phyloP scores from a whole-genome alignment of 2,888 invertebrate genomes.

The Tenthredo mesomela region DNA sequence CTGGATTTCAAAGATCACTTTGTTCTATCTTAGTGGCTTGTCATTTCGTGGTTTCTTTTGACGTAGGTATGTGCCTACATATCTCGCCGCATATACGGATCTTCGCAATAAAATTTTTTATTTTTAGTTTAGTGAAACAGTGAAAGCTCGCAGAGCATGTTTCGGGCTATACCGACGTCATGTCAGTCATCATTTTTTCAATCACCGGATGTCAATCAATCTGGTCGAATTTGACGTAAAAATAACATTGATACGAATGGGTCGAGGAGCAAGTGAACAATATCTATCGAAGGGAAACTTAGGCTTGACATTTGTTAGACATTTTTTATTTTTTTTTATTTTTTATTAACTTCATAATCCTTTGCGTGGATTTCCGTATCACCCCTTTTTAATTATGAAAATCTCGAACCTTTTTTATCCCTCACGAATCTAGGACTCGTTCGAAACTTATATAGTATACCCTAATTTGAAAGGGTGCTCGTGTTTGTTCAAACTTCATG shows the following conservation, averaged over 20 bases:
- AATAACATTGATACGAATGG: neutral
- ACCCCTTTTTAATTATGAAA: neutral
- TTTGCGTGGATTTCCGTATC: neutral
- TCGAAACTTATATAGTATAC: neutral
- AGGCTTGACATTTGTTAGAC: neutral
- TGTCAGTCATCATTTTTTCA: conserved; percentile 28
- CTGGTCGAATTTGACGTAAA: neutral
- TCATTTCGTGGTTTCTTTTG: conserved; percentile 14
- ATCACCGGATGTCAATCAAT: conserved; percentile 13
- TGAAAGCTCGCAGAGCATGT: neutral
- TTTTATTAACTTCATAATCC: neutral
- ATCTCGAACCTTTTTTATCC: neutral
- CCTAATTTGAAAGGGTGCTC: neutral
- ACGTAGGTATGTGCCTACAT: neutral
- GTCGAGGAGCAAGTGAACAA: neutral
- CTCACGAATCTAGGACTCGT: neutral
- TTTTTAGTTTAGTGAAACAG: neutral
- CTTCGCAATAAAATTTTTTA: neutral
- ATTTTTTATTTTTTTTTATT: neutral
- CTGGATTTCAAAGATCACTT: neutral
- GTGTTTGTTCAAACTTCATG: neutral
- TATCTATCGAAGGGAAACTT: neutral
- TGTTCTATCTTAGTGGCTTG: neutral
- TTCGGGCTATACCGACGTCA: neutral
- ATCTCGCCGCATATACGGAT: neutral